phyloP scores from a whole-genome alignment of 2,888 invertebrate genomes.

The Glomeris marginata region DNA sequence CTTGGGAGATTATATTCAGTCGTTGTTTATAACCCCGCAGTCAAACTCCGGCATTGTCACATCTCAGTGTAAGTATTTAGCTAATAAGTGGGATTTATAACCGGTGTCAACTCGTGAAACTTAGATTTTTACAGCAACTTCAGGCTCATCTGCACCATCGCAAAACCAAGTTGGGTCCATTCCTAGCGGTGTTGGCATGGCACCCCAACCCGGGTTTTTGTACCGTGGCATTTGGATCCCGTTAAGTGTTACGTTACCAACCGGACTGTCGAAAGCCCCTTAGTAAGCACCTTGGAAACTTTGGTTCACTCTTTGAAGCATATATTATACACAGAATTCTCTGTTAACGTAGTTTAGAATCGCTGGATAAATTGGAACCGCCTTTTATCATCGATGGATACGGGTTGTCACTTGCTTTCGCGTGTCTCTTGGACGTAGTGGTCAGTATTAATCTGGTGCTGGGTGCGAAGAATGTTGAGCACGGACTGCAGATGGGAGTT shows the following conservation, averaged over 20 bases:
- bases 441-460: slow-evolving; percentile 64
- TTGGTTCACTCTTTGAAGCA: slow-evolving; percentile 5
- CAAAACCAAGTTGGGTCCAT: slow-evolving; percentile 23
- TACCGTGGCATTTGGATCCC: slow-evolving; percentile 87
- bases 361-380: slow-evolving; percentile 89
- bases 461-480: slow-evolving; percentile 37
- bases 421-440: slow-evolving; percentile 81
- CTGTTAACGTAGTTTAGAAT: slow-evolving; percentile 56
- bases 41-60: background rate
- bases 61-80: too few relatives aligned
- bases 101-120: too few relatives aligned
- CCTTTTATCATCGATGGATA: slow-evolving; percentile 92
- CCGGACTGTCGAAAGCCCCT: slow-evolving; percentile 72
- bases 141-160: background rate
- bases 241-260: slow-evolving; percentile 65
- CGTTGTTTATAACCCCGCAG: slow-evolving; percentile 38
- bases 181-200: slow-evolving; percentile 57
- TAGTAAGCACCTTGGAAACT: slow-evolving; percentile 51
- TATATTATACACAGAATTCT: slow-evolving; percentile 15
- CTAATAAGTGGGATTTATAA: too few relatives aligned
- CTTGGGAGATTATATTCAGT: slow-evolving; percentile 84
- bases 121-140: background rate
- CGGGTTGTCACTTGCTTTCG: slow-evolving; percentile 89
- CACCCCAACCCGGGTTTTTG: slow-evolving; percentile 80
- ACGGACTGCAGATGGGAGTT: background rate